Percentiles rank a stretch among this genome's conserved stretches.
phyloP scores from a whole-genome alignment of 35 echinoderm and acorn worm genomes.

The Nesometra sesokonis region DNA sequence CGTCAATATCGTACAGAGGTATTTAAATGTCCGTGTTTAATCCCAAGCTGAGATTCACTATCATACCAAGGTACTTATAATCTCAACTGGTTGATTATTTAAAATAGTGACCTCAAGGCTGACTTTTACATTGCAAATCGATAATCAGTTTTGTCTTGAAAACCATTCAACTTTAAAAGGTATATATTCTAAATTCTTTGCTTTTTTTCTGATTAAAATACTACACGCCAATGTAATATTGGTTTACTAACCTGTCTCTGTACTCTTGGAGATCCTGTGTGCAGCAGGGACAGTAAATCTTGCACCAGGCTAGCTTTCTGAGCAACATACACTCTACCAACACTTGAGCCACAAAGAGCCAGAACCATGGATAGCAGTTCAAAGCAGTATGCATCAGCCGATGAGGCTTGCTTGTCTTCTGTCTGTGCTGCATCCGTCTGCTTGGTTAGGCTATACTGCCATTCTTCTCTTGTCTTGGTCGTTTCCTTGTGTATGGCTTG shows the following conservation, averaged over 20 bases:
- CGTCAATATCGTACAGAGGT: no score
- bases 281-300: slow-evolving; percentile 75
- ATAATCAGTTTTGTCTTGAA: no score
- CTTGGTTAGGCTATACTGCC: slow-evolving; percentile 54
- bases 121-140: no score
- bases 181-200: no score
- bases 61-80: no score
- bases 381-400: slow-evolving; percentile 95
- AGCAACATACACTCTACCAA: slow-evolving; percentile 81
- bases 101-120: no score
- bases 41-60: no score
- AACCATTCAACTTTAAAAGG: no score
- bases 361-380: slow-evolving; percentile 98
- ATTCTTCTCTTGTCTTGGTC: slow-evolving; percentile 74
- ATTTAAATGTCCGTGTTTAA: no score
- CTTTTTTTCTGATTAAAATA: no score
- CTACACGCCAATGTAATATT: no score
- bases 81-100: no score
- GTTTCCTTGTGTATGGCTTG: slow-evolving; percentile 96
- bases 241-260: slow-evolving; percentile 77
- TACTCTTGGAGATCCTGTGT: slow-evolving; percentile 85
- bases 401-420: not conserved
- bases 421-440: not conserved
- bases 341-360: slow-evolving; percentile 82
- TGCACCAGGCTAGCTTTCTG: slow-evolving; percentile 71